These are phyloP conservation scores for Caretta caretta DNA, from an alignment of 2,113 vertebrate genomes.

Conservation along the genomic window DNA sequence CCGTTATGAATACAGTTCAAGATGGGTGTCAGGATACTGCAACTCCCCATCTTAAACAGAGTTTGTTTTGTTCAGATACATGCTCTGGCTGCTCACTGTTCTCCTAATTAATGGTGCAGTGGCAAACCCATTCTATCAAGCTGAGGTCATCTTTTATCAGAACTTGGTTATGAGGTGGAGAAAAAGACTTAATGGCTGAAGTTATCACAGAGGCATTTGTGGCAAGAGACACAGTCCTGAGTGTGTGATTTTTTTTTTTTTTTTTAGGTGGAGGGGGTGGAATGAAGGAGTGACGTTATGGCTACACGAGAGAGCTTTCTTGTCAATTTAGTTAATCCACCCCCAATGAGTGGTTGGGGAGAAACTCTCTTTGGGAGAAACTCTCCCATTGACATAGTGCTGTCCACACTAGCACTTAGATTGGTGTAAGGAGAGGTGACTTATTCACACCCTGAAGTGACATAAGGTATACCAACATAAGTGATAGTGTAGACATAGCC, in stretches of 20 bases:
- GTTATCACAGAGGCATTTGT: conserved; percentile 63
- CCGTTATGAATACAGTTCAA: conserved; percentile 54
- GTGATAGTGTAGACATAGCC: too few species aligned
- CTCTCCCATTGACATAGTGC: too few species aligned
- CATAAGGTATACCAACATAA: too few species aligned
- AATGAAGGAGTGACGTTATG: neutral
- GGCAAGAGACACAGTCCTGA: neutral
- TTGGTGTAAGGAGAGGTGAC: too few species aligned
- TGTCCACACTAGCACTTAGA: too few species aligned
- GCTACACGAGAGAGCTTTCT: too few species aligned
- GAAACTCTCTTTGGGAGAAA: too few species aligned
- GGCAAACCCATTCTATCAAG: conserved; percentile 71
- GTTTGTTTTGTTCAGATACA: conserved; percentile 76
- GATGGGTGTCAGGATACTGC: conserved; percentile 51
- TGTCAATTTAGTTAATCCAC: too few species aligned
- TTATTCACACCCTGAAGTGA: too few species aligned
- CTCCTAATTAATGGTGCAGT: conserved; percentile 68
- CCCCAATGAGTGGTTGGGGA: too few species aligned
- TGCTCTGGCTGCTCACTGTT: conserved; percentile 65
- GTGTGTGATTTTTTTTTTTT: neutral
- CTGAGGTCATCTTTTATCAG: conserved; percentile 77
- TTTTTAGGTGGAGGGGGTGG: neutral
- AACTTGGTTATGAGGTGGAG: conserved; percentile 73
- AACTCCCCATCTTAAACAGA: conserved; percentile 57
- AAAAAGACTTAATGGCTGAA: conserved; percentile 71